Evolutionary conservation across 2,797 vertebrate species (phyloP), one percentile per base, ranked within the genome.

Genomic region (Pyrocephalus nanus): DNA sequence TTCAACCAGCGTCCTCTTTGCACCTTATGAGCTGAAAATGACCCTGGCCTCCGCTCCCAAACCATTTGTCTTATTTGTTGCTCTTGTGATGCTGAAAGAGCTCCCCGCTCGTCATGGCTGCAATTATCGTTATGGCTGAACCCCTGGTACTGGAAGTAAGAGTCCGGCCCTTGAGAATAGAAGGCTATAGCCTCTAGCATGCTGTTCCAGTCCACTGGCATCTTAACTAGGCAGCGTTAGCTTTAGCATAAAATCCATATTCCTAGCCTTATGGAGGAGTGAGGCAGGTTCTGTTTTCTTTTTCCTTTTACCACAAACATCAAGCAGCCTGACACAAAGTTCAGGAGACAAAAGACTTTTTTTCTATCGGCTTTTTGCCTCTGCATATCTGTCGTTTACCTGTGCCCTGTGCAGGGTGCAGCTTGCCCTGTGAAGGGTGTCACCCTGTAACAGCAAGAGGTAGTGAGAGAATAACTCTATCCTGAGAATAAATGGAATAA

Each of bases 171-270:
- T 65, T 58, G 97, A 97, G 97, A 95, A 90, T 57, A 90, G 88
- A 53, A 34, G n/a, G 47, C 40, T 76, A 61, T 93, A 40, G 94
- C 97, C 95, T 81, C 80, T 70, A 92, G 97, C 96, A 92, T 74
- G 51, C 77, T 92, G 90, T 96, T 96, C 86, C 92, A 86, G 93
- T 96, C 95, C 80, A 80, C 93, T 86, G 90, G 76, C 89, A 27
- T 94, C 90, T 94, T 96, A 98, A 97, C 94, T 78, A 97, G 97
- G 85, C 92, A 95, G 95, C 7, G 5, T 95, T 92, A 91, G 92
- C 86, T 96, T 97, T 94, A 95, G 93, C 96, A 96, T 96, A 93
- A 96, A 97, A 97, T 96, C 91, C 95, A 92, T 96, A 95, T 96
- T 97, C 66, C 79, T 94, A 88, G 88, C 72, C 82, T 91, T 76